A percentile compares a stretch with the other conserved stretches of the same genome.
Evolutionary conservation across 2,797 vertebrate species (phyloP).

Genomic region (Pyrrhura leucotis): DNA sequence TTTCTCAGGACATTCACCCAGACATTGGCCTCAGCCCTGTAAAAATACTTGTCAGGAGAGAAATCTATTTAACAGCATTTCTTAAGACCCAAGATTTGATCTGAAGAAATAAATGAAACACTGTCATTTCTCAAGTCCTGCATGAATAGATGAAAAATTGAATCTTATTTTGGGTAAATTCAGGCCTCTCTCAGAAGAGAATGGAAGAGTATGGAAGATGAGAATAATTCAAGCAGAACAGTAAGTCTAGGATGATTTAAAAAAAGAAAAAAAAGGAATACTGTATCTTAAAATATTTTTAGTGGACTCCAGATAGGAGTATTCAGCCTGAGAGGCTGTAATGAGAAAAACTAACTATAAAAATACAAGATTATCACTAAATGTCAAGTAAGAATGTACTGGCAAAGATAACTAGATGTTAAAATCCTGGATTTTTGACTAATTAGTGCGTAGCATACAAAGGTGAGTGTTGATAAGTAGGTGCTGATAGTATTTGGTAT

Average conservation of each 20-base stretch:
- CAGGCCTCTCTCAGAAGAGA: background rate
- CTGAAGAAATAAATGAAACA: background rate
- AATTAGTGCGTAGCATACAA: background rate
- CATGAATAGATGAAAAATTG: background rate
- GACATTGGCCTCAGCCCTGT: background rate
- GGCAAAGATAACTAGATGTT: background rate
- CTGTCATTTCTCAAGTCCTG: background rate
- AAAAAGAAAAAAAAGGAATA: background rate
- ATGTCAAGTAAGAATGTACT: background rate
- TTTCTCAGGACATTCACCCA: background rate
- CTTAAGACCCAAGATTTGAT: background rate
- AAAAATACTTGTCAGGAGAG: background rate
- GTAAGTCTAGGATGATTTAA: background rate
- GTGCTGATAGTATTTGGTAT: background rate
- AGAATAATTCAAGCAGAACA: background rate
- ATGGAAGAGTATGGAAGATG: background rate
- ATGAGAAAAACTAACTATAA: background rate
- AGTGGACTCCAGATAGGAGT: background rate
- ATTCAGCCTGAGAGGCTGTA: background rate
- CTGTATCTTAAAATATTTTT: background rate
- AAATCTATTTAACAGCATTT: background rate
- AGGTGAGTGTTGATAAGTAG: background rate
- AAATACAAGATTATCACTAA: background rate
- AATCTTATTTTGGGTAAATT: constrained; percentile 2
- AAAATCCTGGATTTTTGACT: background rate